These are phyloP conservation scores for Halesus radiatus DNA, from an alignment of 1,140 invertebrate genomes.

Conservation along the genomic window DNA sequence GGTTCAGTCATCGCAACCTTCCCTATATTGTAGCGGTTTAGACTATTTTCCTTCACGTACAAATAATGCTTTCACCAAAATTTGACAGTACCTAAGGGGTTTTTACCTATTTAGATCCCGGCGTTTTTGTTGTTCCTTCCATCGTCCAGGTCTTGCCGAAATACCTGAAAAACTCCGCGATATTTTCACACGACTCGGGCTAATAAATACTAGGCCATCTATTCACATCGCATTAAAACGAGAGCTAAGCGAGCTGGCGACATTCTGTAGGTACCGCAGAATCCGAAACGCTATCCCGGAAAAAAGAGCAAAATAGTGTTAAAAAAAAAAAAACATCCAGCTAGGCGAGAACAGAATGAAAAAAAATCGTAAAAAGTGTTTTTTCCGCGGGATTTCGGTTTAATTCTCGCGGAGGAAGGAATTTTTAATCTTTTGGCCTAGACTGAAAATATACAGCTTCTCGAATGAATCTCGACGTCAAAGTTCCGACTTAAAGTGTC, in stretches of 20 bases:
- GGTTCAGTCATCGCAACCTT: no score
- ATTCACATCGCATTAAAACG: slow-evolving; percentile 30
- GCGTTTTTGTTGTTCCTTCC: no score
- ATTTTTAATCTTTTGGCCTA: slow-evolving; percentile 5
- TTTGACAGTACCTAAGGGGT: no score
- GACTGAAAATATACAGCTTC: slow-evolving; percentile 13
- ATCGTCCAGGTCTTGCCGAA: background rate
- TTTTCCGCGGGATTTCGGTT: slow-evolving; percentile 17
- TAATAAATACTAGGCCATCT: slow-evolving; percentile 34
- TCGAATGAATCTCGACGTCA: slow-evolving; percentile 14
- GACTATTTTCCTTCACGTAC: no score
- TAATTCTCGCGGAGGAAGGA: slow-evolving; percentile 12
- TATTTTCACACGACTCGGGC: slow-evolving; percentile 21
- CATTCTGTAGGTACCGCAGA: background rate
- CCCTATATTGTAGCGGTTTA: no score
- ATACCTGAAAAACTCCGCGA: background rate
- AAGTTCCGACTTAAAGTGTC: slow-evolving; percentile 12
- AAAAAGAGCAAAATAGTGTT: slow-evolving; percentile 12
- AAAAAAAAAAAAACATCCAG: background rate
- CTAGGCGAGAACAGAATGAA: slow-evolving; percentile 8
- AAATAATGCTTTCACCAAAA: no score
- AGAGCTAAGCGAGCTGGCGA: slow-evolving; percentile 6
- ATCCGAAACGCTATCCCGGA: background rate
- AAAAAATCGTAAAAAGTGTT: background rate
- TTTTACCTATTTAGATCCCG: background rate